These are phyloP conservation scores for Agelaius phoeniceus DNA, from an alignment of 2,113 vertebrate genomes.

Conservation along the genomic window DNA sequence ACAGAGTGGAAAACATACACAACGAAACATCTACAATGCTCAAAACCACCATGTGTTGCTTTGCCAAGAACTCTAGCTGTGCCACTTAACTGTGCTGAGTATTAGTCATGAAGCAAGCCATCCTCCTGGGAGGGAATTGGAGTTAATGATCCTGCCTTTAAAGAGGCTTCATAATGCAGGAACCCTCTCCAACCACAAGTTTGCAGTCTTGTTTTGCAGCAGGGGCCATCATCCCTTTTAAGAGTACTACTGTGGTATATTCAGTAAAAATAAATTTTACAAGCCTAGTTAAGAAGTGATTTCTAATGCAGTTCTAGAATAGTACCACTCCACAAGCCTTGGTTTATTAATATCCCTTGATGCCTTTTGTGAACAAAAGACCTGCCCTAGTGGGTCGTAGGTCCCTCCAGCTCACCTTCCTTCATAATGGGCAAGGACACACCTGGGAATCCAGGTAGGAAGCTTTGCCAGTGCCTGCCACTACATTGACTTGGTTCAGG, in stretches of 20 bases:
- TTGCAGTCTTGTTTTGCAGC: background rate
- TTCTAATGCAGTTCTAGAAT: background rate
- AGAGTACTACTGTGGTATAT: background rate
- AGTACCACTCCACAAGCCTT: rapidly evolving
- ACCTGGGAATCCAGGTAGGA: background rate
- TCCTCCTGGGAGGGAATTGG: background rate
- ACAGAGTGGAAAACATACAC: background rate
- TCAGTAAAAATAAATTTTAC: background rate
- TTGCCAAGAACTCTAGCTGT: constrained; percentile 11
- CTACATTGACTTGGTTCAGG: background rate
- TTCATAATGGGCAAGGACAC: background rate
- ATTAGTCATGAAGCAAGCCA: background rate
- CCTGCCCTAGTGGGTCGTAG: background rate
- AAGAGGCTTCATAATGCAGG: background rate
- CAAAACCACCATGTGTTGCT: constrained; percentile 8
- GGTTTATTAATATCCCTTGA: background rate
- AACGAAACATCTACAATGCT: background rate
- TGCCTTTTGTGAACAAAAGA: background rate
- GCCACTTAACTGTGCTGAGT: background rate
- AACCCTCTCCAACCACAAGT: rapidly evolving
- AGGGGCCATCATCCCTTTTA: background rate
- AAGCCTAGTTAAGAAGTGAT: background rate
- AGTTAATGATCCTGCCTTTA: background rate
- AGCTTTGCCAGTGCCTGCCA: background rate
- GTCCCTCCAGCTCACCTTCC: background rate